These are phyloP conservation scores for Microctonus aethiopoides DNA, from an alignment of 2,888 invertebrate species.

Conservation along the genomic window DNA sequence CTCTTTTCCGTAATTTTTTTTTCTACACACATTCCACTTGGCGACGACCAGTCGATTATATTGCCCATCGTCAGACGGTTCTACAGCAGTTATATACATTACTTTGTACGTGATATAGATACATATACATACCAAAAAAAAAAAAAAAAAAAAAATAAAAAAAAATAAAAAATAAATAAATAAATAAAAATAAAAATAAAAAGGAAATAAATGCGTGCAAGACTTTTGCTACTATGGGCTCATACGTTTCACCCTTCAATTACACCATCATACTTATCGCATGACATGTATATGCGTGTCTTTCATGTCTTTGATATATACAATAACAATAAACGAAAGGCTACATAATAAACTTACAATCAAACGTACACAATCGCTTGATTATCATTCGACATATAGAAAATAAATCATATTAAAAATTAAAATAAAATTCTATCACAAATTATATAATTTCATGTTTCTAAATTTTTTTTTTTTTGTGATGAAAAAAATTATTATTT, in stretches of 20 bases:
- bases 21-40: slow-evolving; percentile 19
- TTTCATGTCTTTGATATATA: neutral
- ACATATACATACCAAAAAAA: neutral
- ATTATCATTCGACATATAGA: neutral
- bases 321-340: too few relatives aligned
- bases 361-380: neutral
- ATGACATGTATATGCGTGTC: slow-evolving; percentile 12
- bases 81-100: neutral
- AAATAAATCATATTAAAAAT: neutral
- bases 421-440: neutral
- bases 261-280: neutral
- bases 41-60: slow-evolving; percentile 22
- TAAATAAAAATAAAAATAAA: neutral
- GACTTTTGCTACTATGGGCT: neutral
- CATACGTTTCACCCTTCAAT: slow-evolving; percentile 6
- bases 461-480: neutral
- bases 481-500: neutral
- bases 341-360: slow-evolving; percentile 17
- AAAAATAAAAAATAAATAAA: neutral
- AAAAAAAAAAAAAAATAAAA: neutral
- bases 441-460: neutral
- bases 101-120: slow-evolving; percentile 6
- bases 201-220: neutral
- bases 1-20: slow-evolving; percentile 3
- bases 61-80: slow-evolving; percentile 16